A percentile compares a stretch with the other conserved stretches of the same genome.
phyloP scores from a whole-genome alignment of 1,140 invertebrate species.

The Caenorhabditis elegans region DNA sequence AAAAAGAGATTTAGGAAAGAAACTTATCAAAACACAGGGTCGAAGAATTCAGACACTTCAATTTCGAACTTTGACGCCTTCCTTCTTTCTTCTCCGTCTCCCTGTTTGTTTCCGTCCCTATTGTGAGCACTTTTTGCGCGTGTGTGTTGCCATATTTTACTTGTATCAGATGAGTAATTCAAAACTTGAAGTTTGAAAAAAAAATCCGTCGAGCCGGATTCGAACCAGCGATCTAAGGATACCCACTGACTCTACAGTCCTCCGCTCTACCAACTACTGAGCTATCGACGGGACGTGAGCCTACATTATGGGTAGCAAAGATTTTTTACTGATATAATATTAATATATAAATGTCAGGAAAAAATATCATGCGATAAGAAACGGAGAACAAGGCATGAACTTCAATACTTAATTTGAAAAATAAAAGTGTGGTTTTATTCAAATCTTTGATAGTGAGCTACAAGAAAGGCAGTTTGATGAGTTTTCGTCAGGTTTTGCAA shows the following conservation, averaged over 20 bases:
- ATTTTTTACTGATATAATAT: too few relatives aligned
- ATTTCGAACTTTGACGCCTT: slow-evolving; percentile 23
- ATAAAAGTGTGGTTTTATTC: too few relatives aligned
- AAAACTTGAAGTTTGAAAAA: slow-evolving; percentile 7
- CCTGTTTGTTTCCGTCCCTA: not conserved
- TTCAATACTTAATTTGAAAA: too few relatives aligned
- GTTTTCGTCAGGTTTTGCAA: too few relatives aligned
- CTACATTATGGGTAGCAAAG: too few relatives aligned
- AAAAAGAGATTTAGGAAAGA: not conserved
- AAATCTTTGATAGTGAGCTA: too few relatives aligned
- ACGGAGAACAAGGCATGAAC: too few relatives aligned
- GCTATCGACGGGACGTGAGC: slow-evolving; percentile 44
- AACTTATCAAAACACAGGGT: not conserved
- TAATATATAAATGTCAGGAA: too few relatives aligned
- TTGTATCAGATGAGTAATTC: not conserved
- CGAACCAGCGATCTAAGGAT: slow-evolving; percentile 61
- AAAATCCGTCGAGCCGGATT: slow-evolving; percentile 57
- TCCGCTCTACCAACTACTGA: slow-evolving; percentile 58
- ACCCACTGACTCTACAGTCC: slow-evolving; percentile 50
- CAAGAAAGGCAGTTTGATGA: too few relatives aligned
- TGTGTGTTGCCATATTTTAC: not conserved
- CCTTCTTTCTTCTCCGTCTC: not conserved
- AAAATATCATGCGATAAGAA: too few relatives aligned
- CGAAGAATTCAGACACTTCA: not conserved
- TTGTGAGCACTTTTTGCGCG: not conserved